Percentiles rank a stretch among this genome's conserved stretches.
phyloP scores from a whole-genome alignment of 2,113 vertebrate species.

The Columba janthina region DNA sequence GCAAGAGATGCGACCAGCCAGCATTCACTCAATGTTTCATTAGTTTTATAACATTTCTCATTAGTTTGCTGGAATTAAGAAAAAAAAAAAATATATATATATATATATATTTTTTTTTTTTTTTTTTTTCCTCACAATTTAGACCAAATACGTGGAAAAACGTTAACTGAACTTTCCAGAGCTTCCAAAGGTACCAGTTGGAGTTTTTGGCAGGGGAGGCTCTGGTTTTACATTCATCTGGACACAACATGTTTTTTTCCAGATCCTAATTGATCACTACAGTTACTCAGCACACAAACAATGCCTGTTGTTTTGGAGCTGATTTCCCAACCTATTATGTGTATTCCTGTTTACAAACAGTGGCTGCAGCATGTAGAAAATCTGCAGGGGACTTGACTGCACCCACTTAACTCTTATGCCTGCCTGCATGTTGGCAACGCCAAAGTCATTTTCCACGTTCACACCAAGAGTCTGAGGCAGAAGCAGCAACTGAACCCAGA shows the following conservation, averaged over 20 bases:
- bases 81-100: neutral
- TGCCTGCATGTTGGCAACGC: neutral
- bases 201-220: constrained; percentile 6
- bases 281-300: constrained; percentile 63
- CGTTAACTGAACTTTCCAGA: neutral
- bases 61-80: neutral
- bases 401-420: neutral
- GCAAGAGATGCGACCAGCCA: neutral
- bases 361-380: constrained; percentile 32
- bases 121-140: neutral
- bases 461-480: neutral
- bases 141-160: neutral
- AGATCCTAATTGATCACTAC: constrained; percentile 33
- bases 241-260: constrained; percentile 42
- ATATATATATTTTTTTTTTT: too few relatives aligned
- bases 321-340: constrained; percentile 62
- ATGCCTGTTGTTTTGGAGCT: constrained; percentile 63
- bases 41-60: neutral
- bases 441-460: neutral
- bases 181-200: constrained; percentile 34
- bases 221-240: constrained; percentile 52
- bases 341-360: constrained; percentile 64
- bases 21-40: neutral
- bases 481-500: neutral
- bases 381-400: neutral